Evolutionary conservation across 2,888 invertebrate genomes (phyloP), one percentile per base, ranked within the genome.

Genomic region (Melipona beecheii): DNA sequence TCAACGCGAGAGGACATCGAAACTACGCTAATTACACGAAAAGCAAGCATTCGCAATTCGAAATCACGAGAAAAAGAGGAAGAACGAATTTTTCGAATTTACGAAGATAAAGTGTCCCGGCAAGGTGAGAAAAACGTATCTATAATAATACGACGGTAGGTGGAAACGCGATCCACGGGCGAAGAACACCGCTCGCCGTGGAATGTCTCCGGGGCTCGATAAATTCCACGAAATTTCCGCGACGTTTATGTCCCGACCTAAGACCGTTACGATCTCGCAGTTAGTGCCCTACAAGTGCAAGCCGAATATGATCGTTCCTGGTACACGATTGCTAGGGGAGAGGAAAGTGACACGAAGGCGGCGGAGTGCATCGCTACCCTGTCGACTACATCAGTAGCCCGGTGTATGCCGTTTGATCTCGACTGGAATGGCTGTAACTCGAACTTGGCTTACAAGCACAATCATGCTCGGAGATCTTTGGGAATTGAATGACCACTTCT

Each of bases 401-500:
- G 43, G 68, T 76, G 62, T 66, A 65, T 49, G 65, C 19, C 54
- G 64, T 43, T 75, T 65, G 77, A 77, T 84, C 81, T 66, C 78
- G 19, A 58, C 62, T 17, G 75, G 54, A 77, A 81, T 72, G 72
- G 70, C 58, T 76, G 72, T 83, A 78, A 85, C 78, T 71, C 68
- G 64, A 80, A 88, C 78, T 88, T 86, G 80, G 82, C 83, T 85
- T 85, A 78, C 78, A 75, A 78, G 86, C 78, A 78, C 83, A 87
- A 88, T 86, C 83, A 76, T 75, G 82, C 81, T 78, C 78, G 36
- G 65, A 73, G 82, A 88, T 88, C 87, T 84, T 84, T 65, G 84
- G 75, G 86, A 62, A 87, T 88, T 77, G 88, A 88, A 88, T 78
- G 84, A 83, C 78, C 85, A 85, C 72, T 86, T 86, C 60, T 81